Percentiles rank a stretch among this genome's conserved stretches.
phyloP scores from a whole-genome alignment of 2,113 vertebrate genomes.

The Elephas maximus region DNA sequence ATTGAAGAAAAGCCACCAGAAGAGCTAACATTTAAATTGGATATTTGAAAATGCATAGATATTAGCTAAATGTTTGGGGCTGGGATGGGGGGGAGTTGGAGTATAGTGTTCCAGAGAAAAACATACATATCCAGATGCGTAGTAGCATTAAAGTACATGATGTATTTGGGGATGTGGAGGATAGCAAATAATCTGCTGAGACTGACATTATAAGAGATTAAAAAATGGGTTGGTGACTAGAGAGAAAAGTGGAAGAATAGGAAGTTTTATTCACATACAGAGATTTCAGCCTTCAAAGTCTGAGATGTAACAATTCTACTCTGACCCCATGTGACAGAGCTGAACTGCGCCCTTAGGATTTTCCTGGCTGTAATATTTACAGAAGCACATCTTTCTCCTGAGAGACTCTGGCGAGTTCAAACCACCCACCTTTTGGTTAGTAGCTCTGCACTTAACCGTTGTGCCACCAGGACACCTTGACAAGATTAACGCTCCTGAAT shows the following conservation, averaged over 20 bases:
- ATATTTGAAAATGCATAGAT: background rate
- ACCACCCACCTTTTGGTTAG: no score
- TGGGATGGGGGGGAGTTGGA: background rate
- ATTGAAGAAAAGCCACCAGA: background rate
- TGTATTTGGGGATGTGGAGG: background rate
- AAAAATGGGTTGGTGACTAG: background rate
- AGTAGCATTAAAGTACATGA: background rate
- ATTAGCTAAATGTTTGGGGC: background rate
- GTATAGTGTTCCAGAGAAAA: background rate
- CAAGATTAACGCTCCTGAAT: background rate
- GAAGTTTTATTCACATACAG: background rate
- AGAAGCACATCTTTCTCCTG: no score
- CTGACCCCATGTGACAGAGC: no score
- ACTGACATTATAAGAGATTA: constrained; percentile 15
- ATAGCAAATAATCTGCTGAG: background rate
- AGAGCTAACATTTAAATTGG: background rate
- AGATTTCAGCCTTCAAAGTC: background rate
- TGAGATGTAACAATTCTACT: background rate
- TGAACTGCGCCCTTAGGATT: no score
- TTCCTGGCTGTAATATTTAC: no score
- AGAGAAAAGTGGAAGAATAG: background rate
- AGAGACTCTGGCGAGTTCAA: no score
- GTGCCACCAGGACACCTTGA: background rate
- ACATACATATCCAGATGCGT: background rate
- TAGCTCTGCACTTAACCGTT: no score